Evolutionary conservation across 2,888 invertebrate genomes (phyloP).

Genomic region (Pyralis farinalis): DNA sequence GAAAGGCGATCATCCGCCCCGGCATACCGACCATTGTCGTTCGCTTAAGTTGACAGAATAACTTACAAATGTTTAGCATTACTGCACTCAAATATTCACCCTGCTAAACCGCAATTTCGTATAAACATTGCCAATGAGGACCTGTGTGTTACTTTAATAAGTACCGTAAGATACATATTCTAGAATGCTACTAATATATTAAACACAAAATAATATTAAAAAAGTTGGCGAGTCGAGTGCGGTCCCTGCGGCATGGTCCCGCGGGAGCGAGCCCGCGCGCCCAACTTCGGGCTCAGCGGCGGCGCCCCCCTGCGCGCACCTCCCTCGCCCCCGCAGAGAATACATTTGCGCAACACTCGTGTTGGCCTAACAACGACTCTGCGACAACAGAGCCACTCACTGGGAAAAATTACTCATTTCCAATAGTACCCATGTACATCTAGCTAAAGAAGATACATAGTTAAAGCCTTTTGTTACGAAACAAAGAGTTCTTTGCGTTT

Average conservation of each 20-base stretch:
- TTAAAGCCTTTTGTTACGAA: slow-evolving; percentile 34
- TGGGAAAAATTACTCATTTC: slow-evolving; percentile 72
- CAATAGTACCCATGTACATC: slow-evolving; percentile 32
- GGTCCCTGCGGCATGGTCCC: slow-evolving; percentile 63
- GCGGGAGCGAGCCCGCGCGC: slow-evolving; percentile 74
- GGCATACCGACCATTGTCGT: slow-evolving; percentile 63
- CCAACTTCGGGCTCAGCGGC: slow-evolving; percentile 77
- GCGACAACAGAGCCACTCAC: slow-evolving; percentile 64
- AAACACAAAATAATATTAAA: slow-evolving; percentile 19
- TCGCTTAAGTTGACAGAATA: slow-evolving; percentile 57
- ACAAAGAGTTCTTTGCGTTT: slow-evolving; percentile 40
- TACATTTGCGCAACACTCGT: slow-evolving; percentile 79
- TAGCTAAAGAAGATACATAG: slow-evolving; percentile 17
- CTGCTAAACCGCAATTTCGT: slow-evolving; percentile 6
- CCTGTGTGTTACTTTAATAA: background rate
- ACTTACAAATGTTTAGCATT: slow-evolving; percentile 48
- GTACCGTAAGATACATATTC: background rate
- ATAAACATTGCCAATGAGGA: background rate
- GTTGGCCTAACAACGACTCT: slow-evolving; percentile 73
- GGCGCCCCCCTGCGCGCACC: slow-evolving; percentile 44
- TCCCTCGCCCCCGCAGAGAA: slow-evolving; percentile 67
- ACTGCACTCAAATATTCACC: slow-evolving; percentile 24
- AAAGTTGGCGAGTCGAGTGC: slow-evolving; percentile 41
- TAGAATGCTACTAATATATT: slow-evolving; percentile 7
- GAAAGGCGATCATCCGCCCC: slow-evolving; percentile 45